Conservation (phyloP, 2,113 vertebrate species). For the Arothron firmamentum region DNA sequence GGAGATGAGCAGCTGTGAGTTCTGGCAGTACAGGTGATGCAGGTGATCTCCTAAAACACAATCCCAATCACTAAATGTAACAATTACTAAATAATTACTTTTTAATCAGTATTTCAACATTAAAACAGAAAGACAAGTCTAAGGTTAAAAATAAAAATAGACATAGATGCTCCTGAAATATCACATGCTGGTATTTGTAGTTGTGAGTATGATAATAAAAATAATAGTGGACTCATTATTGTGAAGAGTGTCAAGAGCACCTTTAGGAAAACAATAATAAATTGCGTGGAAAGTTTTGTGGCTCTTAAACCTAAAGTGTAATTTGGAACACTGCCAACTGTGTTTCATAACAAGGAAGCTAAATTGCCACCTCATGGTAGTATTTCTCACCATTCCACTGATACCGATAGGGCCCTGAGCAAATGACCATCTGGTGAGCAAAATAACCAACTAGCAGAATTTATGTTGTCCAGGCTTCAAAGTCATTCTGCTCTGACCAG, state of each 20-base stretch:
- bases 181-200: too few species aligned
- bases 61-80: too few species aligned
- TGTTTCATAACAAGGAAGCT: slow-evolving; percentile 11
- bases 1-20: slow-evolving; percentile 13
- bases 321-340: not conserved
- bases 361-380: slow-evolving; percentile 28
- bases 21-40: slow-evolving; percentile 1
- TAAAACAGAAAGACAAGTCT: too few species aligned
- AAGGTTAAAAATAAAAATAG: too few species aligned
- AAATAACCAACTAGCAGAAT: slow-evolving; percentile 33
- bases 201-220: slow-evolving; percentile 18
- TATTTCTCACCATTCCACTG: slow-evolving; percentile 32
- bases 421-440: slow-evolving; percentile 52
- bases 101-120: too few species aligned
- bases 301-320: not conserved
- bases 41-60: not conserved
- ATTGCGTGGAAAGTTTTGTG: not conserved
- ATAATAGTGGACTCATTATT: slow-evolving; percentile 26
- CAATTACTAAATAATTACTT: too few species aligned
- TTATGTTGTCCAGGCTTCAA: slow-evolving; percentile 30
- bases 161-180: too few species aligned
- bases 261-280: slow-evolving; percentile 6
- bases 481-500: slow-evolving; percentile 39
- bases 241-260: slow-evolving; percentile 19
- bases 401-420: slow-evolving; percentile 44